Conservation (phyloP, 1,140 invertebrate species). For the Leucophenga varia region DNA sequence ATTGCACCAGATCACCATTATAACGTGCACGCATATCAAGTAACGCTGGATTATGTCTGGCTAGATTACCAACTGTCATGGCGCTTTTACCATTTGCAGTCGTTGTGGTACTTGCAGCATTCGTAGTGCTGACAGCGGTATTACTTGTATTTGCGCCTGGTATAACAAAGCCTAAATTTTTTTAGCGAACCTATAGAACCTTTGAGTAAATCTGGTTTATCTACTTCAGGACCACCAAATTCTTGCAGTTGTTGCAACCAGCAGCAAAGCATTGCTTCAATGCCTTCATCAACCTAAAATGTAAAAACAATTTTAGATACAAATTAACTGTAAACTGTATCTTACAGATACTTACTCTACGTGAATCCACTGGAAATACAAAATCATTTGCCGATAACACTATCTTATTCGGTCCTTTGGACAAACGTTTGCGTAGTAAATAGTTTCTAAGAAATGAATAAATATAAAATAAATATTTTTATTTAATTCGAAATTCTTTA, state of each 20-base stretch:
- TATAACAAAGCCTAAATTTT: constrained; percentile 57
- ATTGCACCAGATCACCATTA: constrained; percentile 84
- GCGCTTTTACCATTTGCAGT: constrained; percentile 48
- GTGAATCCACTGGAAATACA: constrained; percentile 69
- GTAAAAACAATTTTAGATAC: neutral
- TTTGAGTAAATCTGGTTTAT: constrained; percentile 78
- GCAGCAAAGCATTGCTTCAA: constrained; percentile 78
- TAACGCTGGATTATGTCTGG: constrained; percentile 63
- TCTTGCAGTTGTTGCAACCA: constrained; percentile 79
- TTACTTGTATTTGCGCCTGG: constrained; percentile 30
- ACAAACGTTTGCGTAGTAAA: constrained; percentile 66
- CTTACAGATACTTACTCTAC: constrained; percentile 62
- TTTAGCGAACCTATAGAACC: constrained; percentile 71
- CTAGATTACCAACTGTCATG: constrained; percentile 64
- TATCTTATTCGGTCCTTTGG: constrained; percentile 76
- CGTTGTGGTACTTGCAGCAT: constrained; percentile 12
- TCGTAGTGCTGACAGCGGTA: constrained; percentile 58
- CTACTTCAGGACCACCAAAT: constrained; percentile 75
- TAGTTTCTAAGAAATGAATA: constrained; percentile 59
- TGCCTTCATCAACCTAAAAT: constrained; percentile 73
- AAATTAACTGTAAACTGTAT: too few relatives aligned
- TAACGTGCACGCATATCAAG: constrained; percentile 74
- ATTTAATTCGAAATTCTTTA: too few relatives aligned
- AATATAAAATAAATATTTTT: constrained; percentile 10
- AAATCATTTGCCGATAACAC: constrained; percentile 73